Base-by-base conservation (phyloP, 2,888 invertebrate genomes). In the Andrena trimmerana region DNA sequence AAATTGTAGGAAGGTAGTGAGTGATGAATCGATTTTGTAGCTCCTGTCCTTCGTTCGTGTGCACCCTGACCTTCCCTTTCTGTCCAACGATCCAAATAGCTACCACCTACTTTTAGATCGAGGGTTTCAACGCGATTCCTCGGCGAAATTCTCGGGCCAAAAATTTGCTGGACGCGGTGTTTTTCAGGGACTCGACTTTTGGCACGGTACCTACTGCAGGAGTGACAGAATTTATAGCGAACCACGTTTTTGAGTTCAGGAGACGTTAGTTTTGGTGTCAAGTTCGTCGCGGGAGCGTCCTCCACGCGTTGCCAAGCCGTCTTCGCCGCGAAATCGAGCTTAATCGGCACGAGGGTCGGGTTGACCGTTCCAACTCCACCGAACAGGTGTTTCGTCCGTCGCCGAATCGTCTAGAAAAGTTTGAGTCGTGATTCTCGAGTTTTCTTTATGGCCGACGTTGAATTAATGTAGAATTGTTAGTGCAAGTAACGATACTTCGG, bases 221-320 rank as follows among this genome's bases (percentile, higher is more conserved):
- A 20, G 48, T 52, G 80, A 63, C 52, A 73, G 76, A 83, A 83
- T 67, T 67, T 73, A 60, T 54, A 27, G 13, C 69, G 29, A 52
- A 52, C 59, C 42, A 42, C 29, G 81, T 78, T 78, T 82, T 78
- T 82, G 70, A 67, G 33, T 78, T 82, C 73, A 67, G 33, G 8
- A 65, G 57, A 57, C 66, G 75, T 82, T 78, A 67, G 69, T 82
- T 84, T 84, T 60, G 84, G 72, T 82, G 84, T 84, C 84, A 84
- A 84, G 82, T 84, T 82, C 78, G 81, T 66, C 42, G 50, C 68
- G 73, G 60, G 73, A 78, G 65, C 65, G 31, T 4, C 59, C n/a
- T 24, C 60, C 66, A 16, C 16, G 54, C 42, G 59, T 54, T 84
- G 78, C 79, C 82, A 82, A 75, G 62, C 52, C 20, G 20, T 33